Evolutionary conservation across 2,888 invertebrate genomes (phyloP), one percentile per base, ranked within the genome.

Genomic region (Nebria salina): DNA sequence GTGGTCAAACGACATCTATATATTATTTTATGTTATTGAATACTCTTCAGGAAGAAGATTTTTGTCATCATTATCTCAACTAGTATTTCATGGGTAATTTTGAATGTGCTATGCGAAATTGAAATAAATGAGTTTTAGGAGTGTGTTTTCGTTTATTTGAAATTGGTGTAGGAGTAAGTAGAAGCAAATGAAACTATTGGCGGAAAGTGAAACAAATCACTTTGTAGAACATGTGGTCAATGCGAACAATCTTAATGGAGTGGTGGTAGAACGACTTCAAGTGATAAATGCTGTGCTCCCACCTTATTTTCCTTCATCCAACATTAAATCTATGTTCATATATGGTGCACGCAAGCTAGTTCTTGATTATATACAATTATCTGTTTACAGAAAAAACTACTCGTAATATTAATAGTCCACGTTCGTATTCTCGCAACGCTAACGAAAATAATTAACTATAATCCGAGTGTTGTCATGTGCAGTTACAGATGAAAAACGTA

Each of bases 281-380:
- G 54, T 54, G 54, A 54, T 54, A 54, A 54, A 54, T 54, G 54
- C 54, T 54, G 13, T 13, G 54, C 54, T 54, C 54, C 54, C 54
- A 54, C 54, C 54, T 6, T 54, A 54, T 54, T 54, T 54, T 54
- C 54, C 54, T 54, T 54, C 54, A 54, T 54, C 54, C 54, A 54
- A 80, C 75, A 80, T 80, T 75, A 80, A 68, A 80, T 54, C 75
- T 64, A 75, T 80, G 80, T 68, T 80, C 80, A 64, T 80, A 80
- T 80, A 80, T 72, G 75, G 80, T 75, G 65, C 42, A 75, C 70
- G 72, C 65, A 75, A 74, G 64, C 42, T 75, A 75, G 75, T 80
- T 80, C 80, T 80, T 80, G 75, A 80, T 75, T 75, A 80, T 75
- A 70, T 79, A 79, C 75, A 79, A 79, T 79, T 79, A 79, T 79